phyloP scores from a whole-genome alignment of 1,140 invertebrate genomes.

The Stenopsyche tienmushanensis region DNA sequence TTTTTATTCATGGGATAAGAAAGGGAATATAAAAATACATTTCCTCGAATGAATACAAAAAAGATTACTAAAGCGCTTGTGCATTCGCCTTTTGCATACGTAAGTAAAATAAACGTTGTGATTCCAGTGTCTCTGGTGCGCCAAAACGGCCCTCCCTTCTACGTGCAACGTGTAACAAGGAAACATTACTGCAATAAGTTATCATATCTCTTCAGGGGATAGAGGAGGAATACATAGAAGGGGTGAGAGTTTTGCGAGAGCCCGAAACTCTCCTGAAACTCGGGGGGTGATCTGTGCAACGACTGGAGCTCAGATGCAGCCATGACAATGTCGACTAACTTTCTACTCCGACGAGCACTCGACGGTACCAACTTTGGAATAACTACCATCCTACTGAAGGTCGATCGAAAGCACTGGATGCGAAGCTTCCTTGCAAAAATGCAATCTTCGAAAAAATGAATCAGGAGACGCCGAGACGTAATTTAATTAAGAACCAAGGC shows the following conservation, averaged over 20 bases:
- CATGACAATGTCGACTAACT: neutral
- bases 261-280: too few species aligned
- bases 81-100: slow-evolving; percentile 35
- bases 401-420: neutral
- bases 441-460: too few species aligned
- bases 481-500: too few species aligned
- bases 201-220: slow-evolving; percentile 35
- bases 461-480: too few species aligned
- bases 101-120: slow-evolving; percentile 22
- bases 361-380: neutral
- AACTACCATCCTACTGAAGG: neutral
- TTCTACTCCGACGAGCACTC: neutral
- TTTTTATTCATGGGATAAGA: too few species aligned
- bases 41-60: neutral
- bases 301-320: neutral
- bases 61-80: slow-evolving; percentile 19
- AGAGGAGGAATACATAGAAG: neutral
- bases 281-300: too few species aligned
- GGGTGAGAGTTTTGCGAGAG: neutral
- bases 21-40: neutral
- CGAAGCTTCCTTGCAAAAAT: too few species aligned
- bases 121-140: slow-evolving; percentile 4
- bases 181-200: slow-evolving; percentile 42
- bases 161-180: slow-evolving; percentile 39
- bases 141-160: neutral